Base-by-base conservation (phyloP, 1,140 invertebrate genomes). In the Akabosia matsudoensis region DNA sequence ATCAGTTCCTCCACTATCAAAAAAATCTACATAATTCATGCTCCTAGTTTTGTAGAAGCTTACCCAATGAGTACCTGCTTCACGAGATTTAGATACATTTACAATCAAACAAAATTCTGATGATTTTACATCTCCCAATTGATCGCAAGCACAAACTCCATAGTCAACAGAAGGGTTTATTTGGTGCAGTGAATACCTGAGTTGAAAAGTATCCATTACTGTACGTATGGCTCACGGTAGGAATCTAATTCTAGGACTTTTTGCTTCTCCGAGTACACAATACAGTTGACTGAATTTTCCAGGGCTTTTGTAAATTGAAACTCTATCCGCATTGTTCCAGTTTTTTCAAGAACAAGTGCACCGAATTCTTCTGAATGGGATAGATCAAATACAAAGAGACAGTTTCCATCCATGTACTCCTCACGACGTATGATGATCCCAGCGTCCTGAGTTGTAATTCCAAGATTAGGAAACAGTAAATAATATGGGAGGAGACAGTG, bases 351-450 rank as follows among this genome's bases (percentile, higher is more conserved):
- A 26, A 7, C 24, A 1, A 79, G 30, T 30, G 37, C n/a, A 28
- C 73, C 74, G 1, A 33, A 30, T 16, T 28, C 26, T 24, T 2
- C 26, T 3, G 51, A 22, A 24, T 75, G 64, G 7, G 10, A 30
- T 1, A 77, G 52, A 52, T 79, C 76, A 37, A 79, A 79, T 31
- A 74, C 24, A 67, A 77, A 77, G n/a, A 79, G 33, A 33, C n/a
- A 22, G 33, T 79, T 72, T 10, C 54, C 67, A 0, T 73, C 45
- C n/a, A n/a, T 4, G 28, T 75, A 79, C 16, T 37, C 10, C 33
- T 73, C 52, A 33, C 73, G 10, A 18, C 34, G 28, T 52, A 79
- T 67, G 4, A 31, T n/a, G 0, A 77, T 24, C 0, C 74, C 76
- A 24, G 28, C 13, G 30, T 77, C 74, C 37, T 79, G 76, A 18